These are phyloP conservation scores for Potamilus streckersoni DNA, from an alignment of 1,140 invertebrate genomes.

Conservation along the genomic window DNA sequence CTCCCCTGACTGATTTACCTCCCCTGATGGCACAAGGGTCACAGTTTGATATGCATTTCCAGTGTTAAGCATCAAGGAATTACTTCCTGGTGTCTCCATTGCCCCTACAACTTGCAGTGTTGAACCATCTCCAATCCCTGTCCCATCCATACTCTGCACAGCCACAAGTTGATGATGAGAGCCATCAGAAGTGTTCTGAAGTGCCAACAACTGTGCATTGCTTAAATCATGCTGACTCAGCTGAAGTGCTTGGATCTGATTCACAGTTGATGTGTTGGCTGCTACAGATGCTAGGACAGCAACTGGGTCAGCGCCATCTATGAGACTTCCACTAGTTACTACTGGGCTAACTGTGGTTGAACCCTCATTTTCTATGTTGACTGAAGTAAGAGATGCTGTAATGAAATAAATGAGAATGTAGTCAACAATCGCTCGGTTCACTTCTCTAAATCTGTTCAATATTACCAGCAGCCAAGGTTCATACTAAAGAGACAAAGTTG, in stretches of 20 bases:
- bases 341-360: no score
- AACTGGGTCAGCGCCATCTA: conserved; percentile 37
- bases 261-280: conserved; percentile 37
- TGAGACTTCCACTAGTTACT: conserved; percentile 7
- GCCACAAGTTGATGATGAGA: conserved; percentile 55
- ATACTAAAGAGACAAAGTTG: no score
- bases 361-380: no score
- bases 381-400: no score
- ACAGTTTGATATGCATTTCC: conserved; percentile 79
- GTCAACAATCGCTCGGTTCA: no score
- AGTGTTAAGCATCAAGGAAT: no score
- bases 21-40: conserved; percentile 83
- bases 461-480: no score
- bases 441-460: no score
- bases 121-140: conserved; percentile 3
- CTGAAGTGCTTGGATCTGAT: conserved; percentile 30
- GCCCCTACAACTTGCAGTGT: conserved; percentile 1
- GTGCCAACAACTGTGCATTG: conserved; percentile 56
- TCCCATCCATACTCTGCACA: conserved; percentile 43
- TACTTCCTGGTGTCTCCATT: conserved; percentile 2
- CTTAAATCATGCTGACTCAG: conserved; percentile 5
- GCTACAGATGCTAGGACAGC: conserved; percentile 45
- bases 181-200: conserved; percentile 45
- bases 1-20: conserved; percentile 77
- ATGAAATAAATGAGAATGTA: no score